Evolutionary conservation across 2,113 vertebrate species (phyloP).

Genomic region (Phodopus roborovskii): DNA sequence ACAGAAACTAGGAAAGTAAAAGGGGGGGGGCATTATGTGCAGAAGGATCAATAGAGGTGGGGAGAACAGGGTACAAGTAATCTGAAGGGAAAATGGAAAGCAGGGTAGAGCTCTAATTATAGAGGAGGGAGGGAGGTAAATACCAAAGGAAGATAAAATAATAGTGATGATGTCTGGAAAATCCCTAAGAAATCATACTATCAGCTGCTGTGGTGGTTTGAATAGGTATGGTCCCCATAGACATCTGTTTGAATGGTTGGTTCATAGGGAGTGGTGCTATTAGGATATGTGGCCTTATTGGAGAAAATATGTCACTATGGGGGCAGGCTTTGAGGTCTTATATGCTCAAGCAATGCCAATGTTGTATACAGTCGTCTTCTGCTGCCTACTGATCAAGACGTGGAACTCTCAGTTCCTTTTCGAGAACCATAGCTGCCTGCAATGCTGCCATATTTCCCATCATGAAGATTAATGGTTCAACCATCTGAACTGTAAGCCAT

Average conservation of each 20-base stretch:
- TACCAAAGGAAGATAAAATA: not conserved
- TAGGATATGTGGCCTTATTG: not conserved
- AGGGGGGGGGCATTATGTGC: not conserved
- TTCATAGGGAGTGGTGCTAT: not conserved
- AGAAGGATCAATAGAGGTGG: not conserved
- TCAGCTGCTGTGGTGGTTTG: not conserved
- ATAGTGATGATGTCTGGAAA: not conserved
- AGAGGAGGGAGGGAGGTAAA: not conserved
- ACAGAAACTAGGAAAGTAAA: too few relatives aligned
- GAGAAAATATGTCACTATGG: not conserved
- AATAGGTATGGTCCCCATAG: not conserved
- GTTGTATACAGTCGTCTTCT: not conserved
- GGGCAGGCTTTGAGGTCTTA: not conserved
- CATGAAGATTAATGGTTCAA: too few relatives aligned
- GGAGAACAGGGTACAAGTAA: not conserved
- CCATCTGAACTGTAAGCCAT: not conserved
- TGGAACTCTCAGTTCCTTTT: too few relatives aligned
- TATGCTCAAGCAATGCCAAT: not conserved
- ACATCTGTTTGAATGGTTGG: not conserved
- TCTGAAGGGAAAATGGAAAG: not conserved
- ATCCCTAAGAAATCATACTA: not conserved
- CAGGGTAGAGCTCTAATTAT: too few relatives aligned
- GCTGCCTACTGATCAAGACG: too few relatives aligned
- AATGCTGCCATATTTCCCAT: too few relatives aligned
- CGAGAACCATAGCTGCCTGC: too few relatives aligned